Percentiles rank a stretch among this genome's conserved stretches.
phyloP scores from a whole-genome alignment of 2,113 vertebrate species.

The Hydrochoerus hydrochaeris region DNA sequence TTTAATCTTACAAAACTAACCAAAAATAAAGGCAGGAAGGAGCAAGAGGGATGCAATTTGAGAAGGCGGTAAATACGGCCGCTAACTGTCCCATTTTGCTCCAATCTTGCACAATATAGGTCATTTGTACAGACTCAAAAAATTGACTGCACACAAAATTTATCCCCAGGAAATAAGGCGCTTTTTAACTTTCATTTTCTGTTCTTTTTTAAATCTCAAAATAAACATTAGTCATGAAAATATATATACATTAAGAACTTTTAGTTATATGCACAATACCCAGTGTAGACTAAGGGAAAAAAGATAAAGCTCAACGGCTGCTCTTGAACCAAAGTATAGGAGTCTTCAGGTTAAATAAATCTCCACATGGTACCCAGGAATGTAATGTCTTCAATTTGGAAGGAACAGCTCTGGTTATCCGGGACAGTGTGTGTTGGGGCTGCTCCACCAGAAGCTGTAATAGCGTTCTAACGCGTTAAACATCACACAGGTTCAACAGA shows the following conservation, averaged over 20 bases:
- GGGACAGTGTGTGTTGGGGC: rapidly evolving
- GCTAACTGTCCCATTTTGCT: background rate
- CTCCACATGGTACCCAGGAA: background rate
- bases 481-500: constrained; percentile 4
- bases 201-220: constrained; percentile 17
- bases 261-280: constrained; percentile 14
- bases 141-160: background rate
- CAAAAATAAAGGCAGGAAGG: background rate
- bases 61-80: background rate
- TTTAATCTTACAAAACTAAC: constrained; percentile 15
- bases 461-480: background rate
- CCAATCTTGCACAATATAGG: background rate
- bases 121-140: background rate
- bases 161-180: background rate
- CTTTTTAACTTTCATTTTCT: constrained; percentile 43
- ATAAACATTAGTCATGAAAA: constrained; percentile 2
- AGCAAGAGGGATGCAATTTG: background rate
- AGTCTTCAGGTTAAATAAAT: constrained; percentile 5
- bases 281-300: background rate
- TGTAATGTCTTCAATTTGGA: background rate
- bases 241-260: background rate
- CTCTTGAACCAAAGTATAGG: background rate
- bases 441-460: background rate
- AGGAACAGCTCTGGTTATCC: background rate
- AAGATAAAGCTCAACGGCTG: background rate